Conservation (phyloP, 2,888 invertebrate species). For the Amaurobius ferox region DNA sequence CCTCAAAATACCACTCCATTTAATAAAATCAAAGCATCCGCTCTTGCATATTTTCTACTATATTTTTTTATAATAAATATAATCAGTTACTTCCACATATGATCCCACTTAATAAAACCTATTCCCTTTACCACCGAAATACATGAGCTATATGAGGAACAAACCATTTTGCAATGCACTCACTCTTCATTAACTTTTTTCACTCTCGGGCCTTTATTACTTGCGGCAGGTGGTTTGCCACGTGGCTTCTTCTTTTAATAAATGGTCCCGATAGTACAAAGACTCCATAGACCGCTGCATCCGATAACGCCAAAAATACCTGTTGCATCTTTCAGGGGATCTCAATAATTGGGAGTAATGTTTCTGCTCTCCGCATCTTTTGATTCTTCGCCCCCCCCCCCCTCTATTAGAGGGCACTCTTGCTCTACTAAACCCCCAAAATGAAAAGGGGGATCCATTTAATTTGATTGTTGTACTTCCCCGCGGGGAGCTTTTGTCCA, state of each 20-base stretch:
- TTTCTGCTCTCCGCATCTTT: conserved; percentile 55
- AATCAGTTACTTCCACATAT: too few species aligned
- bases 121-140: background rate
- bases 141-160: background rate
- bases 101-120: too few species aligned
- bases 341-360: conserved; percentile 44
- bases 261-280: conserved; percentile 18
- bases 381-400: conserved; percentile 19
- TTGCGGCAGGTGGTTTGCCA: background rate
- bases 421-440: background rate
- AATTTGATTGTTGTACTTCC: conserved; percentile 47
- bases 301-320: conserved; percentile 33
- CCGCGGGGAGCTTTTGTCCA: conserved; percentile 13
- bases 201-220: background rate
- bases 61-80: too few species aligned
- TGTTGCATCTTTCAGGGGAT: conserved; percentile 32
- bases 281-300: background rate
- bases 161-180: background rate
- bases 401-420: background rate
- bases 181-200: conserved; percentile 12
- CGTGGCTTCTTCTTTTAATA: background rate
- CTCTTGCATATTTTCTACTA: too few species aligned
- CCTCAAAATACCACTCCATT: too few species aligned
- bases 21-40: too few species aligned
- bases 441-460: conserved; percentile 37